These are phyloP conservation scores for Centropus bengalensis DNA, from an alignment of 2,113 vertebrate genomes.

Conservation along the genomic window DNA sequence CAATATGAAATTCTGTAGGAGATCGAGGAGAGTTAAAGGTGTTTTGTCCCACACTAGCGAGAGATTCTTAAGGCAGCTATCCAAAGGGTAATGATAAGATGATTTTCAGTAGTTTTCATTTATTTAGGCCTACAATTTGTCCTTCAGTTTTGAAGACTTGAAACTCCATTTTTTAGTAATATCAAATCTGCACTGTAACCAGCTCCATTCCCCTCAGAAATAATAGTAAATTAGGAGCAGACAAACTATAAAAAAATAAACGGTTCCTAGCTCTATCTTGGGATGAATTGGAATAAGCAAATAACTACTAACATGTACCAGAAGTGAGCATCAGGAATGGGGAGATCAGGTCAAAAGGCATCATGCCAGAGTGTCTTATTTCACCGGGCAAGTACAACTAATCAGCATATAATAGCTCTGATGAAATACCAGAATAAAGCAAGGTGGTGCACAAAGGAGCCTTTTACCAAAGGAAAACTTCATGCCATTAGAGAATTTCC, in stretches of 20 bases:
- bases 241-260: not conserved
- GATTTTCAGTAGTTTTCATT: not conserved
- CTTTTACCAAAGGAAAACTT: not conserved
- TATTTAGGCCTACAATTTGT: not conserved
- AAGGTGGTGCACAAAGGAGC: not conserved
- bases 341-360: not conserved
- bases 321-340: not conserved
- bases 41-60: not conserved
- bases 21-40: not conserved
- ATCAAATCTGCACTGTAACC: not conserved
- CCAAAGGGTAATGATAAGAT: not conserved
- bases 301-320: not conserved
- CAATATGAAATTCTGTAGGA: accelerated
- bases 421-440: slow-evolving; percentile 3
- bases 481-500: not conserved
- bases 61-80: not conserved
- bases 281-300: not conserved
- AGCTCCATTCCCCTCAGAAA: not conserved
- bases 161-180: not conserved
- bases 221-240: not conserved
- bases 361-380: not conserved
- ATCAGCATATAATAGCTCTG: not conserved
- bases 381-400: not conserved
- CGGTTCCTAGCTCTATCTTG: not conserved
- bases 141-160: not conserved